phyloP scores from a whole-genome alignment of 2,888 invertebrate species.

The Anoplius nigerrimus region DNA sequence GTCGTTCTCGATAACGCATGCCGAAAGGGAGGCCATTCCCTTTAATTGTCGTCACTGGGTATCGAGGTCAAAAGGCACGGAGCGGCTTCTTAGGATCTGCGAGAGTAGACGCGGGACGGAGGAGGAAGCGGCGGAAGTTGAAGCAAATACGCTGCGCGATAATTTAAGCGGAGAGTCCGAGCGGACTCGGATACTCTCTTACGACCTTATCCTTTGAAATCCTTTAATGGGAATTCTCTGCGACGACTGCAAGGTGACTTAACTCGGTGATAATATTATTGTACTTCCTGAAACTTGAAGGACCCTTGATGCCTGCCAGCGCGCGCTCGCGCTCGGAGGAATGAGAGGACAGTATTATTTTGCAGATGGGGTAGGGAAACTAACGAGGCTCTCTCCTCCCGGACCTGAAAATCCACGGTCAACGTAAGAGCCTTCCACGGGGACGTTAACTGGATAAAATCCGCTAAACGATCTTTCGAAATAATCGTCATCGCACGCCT shows the following conservation, averaged over 20 bases:
- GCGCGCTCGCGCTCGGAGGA: conserved; percentile 11
- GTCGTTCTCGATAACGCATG: conserved; percentile 15
- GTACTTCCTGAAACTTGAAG: conserved; percentile 35
- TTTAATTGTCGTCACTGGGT: conserved; percentile 4
- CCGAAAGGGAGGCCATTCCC: background rate
- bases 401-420: background rate
- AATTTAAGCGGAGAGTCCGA: conserved; percentile 41
- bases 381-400: background rate
- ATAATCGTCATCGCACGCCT: too few relatives aligned
- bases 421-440: too few relatives aligned
- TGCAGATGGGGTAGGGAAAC: conserved; percentile 5
- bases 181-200: conserved; percentile 16
- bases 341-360: conserved; percentile 33
- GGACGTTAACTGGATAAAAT: too few relatives aligned
- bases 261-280: conserved; percentile 54
- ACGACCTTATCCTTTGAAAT: conserved; percentile 53
- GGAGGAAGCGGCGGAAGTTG: too few relatives aligned
- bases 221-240: conserved; percentile 54
- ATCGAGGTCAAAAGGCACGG: conserved; percentile 35
- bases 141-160: conserved; percentile 37
- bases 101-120: conserved; percentile 16
- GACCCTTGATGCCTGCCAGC: conserved; percentile 49
- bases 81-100: conserved; percentile 1
- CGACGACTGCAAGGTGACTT: conserved; percentile 42
- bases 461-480: too few relatives aligned